Base-by-base conservation (phyloP, 2,888 invertebrate genomes). In the Limnephilus marmoratus region DNA sequence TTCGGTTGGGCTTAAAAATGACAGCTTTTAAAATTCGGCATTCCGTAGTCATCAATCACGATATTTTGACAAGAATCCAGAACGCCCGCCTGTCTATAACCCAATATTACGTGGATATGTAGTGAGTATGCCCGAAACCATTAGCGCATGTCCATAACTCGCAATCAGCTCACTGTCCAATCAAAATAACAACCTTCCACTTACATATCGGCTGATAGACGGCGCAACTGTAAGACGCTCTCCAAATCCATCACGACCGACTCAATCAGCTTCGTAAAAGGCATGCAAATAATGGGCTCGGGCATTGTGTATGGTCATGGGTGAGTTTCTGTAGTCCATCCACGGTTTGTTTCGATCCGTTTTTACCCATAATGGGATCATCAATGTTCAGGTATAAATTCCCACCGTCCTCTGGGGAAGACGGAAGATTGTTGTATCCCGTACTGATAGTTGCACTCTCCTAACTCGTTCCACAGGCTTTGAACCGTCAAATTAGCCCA, bases 91-190 rank as follows among this genome's bases (percentile, higher is more conserved):
- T 3, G 68, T 49, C n/a, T 2, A 49, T 83, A 86, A 86, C 29
- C 45, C 49, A 45, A 68, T 86, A 45, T 86, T 49, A 41, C 37
- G 49, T 29, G 5, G 15, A 37, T 68, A 68, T 68, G n/a, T 68
- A n/a, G 68, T 68, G 68, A 68, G 37, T 15, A 29, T 24, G 31
- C 68, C 80, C 88, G 13, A 88, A 80, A 53, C 88, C 88, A 88
- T 88, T 68, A 68, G 68, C 80, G 31, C 88, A 88, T 88, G 88
- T 88, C 88, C 68, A 88, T 88, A 88, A 88, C 88, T 86, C 88
- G 88, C 34, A 88, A 88, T 88, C 88, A 88, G 37, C 88, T 88
- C 29, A 88, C 88, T 68, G 88, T 80, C 88, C 80, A 88, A 88
- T 88, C 88, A 88, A 88, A 53, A 88, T 88, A 80, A 88, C 88